phyloP scores from a whole-genome alignment of 2,113 vertebrate genomes.

The Oceanites oceanicus region DNA sequence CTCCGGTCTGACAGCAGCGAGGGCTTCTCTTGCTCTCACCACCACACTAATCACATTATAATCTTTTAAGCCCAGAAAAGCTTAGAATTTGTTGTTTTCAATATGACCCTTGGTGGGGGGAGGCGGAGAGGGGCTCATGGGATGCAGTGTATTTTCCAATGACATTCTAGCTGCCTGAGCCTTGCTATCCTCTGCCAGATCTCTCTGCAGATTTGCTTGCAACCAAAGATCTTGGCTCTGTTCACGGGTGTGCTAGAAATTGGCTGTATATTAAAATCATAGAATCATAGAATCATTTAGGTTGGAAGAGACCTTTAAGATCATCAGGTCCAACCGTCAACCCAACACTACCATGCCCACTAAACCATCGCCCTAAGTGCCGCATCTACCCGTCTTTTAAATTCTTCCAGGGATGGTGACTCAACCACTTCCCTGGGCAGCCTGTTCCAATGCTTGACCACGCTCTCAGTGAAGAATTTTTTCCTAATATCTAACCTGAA shows the following conservation, averaged over 20 bases:
- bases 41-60: slow-evolving; percentile 2
- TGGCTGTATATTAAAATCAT: not conserved
- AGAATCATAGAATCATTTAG: no score
- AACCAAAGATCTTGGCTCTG: not conserved
- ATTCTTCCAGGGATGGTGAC: no score
- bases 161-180: not conserved
- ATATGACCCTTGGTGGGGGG: not conserved
- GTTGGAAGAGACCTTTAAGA: no score
- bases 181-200: not conserved
- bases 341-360: no score
- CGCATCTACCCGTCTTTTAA: no score
- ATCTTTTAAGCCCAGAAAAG: slow-evolving; percentile 39
- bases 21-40: not conserved
- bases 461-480: no score
- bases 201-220: not conserved
- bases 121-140: not conserved
- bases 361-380: no score
- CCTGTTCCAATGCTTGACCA: no score
- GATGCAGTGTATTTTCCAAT: not conserved
- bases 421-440: no score
- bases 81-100: slow-evolving; percentile 20
- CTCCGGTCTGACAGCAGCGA: not conserved
- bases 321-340: no score
- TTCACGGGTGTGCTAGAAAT: fast-evolving
- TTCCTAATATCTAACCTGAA: no score